phyloP scores from a whole-genome alignment of 2,888 invertebrate species.

The Epirrhoe alternata region DNA sequence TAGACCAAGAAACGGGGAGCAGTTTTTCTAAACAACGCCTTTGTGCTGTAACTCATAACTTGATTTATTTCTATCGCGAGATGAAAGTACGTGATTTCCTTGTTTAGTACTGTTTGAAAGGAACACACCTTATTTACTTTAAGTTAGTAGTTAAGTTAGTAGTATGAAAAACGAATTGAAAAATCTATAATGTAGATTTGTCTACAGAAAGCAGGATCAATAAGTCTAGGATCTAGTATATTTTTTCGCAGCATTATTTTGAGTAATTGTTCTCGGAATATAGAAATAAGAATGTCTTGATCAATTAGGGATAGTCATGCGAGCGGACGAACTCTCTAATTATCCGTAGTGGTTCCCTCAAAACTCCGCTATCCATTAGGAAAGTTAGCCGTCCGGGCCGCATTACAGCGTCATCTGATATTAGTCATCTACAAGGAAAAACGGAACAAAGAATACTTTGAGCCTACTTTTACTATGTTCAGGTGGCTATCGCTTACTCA shows the following conservation, averaged over 20 bases:
- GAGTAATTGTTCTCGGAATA: constrained; percentile 13
- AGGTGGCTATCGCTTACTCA: constrained; percentile 47
- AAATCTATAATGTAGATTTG: no score
- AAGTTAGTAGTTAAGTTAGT: no score
- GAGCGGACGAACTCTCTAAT: constrained; percentile 71
- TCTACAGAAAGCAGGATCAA: not conserved
- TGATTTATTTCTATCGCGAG: constrained; percentile 57
- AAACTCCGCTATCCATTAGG: constrained; percentile 75
- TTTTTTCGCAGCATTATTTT: not conserved
- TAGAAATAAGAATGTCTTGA: constrained; percentile 62
- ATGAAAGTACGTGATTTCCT: constrained; percentile 13
- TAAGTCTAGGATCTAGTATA: not conserved
- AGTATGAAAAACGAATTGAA: no score
- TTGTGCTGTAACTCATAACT: constrained; percentile 67
- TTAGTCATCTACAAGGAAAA: constrained; percentile 70
- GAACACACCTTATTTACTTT: not conserved
- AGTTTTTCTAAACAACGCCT: constrained; percentile 81
- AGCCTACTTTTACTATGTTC: constrained; percentile 45
- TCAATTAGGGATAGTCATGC: constrained; percentile 70
- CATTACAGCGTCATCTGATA: constrained; percentile 67
- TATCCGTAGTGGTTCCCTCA: constrained; percentile 73
- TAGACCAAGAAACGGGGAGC: constrained; percentile 63
- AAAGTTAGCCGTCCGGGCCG: constrained; percentile 64
- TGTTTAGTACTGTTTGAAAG: not conserved
- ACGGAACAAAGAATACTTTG: constrained; percentile 61